These are phyloP conservation scores for Herpetotheres cachinnans DNA, from an alignment of 2,113 vertebrate species.

Conservation along the genomic window DNA sequence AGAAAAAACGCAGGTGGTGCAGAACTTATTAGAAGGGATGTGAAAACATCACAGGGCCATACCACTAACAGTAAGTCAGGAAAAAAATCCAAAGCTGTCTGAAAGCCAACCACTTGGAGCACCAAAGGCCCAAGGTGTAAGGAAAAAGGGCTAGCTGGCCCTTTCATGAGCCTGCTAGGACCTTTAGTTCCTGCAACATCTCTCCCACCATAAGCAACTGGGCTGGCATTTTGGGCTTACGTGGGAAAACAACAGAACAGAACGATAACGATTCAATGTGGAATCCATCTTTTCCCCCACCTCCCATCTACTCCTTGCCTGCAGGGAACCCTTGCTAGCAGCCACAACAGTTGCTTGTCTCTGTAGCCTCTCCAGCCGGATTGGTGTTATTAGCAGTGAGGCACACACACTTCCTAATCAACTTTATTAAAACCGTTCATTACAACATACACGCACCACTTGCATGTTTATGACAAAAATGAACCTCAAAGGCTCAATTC, in stretches of 20 bases:
- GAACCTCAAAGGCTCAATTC: neutral
- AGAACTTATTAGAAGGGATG: neutral
- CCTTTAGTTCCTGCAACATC: neutral
- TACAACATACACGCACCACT: neutral
- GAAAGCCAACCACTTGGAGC: neutral
- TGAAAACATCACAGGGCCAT: neutral
- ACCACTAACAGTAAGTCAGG: neutral
- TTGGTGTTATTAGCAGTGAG: neutral
- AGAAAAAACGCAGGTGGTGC: neutral
- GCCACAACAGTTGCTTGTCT: neutral
- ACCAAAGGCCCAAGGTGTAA: neutral
- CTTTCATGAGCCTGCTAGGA: accelerated
- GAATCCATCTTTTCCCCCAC: neutral
- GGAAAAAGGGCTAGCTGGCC: neutral
- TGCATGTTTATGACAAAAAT: neutral
- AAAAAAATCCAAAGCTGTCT: accelerated
- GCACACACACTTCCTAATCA: neutral
- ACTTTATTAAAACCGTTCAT: neutral
- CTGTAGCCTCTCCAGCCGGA: neutral
- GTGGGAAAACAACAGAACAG: neutral
- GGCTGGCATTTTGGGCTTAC: neutral
- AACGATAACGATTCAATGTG: neutral
- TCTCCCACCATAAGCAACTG: neutral
- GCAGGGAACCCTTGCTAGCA: neutral
- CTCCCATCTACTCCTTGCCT: neutral